phyloP scores from a whole-genome alignment of 1,140 invertebrate species.

The Drosophila athabasca region DNA sequence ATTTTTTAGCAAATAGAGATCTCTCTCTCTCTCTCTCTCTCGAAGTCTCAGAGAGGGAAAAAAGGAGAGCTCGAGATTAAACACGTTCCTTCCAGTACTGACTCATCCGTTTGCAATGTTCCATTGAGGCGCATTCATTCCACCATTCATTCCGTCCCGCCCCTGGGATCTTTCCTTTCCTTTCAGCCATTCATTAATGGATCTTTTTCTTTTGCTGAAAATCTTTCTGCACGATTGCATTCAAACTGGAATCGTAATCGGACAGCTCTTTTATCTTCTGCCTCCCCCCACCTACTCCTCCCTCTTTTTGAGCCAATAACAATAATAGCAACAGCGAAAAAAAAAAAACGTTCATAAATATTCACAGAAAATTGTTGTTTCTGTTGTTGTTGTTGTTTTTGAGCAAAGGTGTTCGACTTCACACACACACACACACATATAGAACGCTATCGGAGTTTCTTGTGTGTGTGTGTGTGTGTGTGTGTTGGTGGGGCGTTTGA shows the following conservation, averaged over 20 bases:
- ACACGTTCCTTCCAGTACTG: constrained; percentile 33
- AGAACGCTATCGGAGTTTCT: constrained; percentile 52
- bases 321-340: constrained; percentile 7
- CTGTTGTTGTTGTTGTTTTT: constrained; percentile 18
- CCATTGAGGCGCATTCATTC: constrained; percentile 31
- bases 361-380: constrained; percentile 27
- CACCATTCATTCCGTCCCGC: not conserved
- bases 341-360: constrained; percentile 41
- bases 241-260: constrained; percentile 28
- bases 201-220: constrained; percentile 30
- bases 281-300: too few relatives aligned
- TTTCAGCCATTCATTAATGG: constrained; percentile 23
- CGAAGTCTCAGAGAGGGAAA: constrained; percentile 7
- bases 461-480: constrained; percentile 20
- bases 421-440: constrained; percentile 37
- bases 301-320: constrained; percentile 17
- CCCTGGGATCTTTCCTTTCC: too few relatives aligned
- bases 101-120: constrained; percentile 33
- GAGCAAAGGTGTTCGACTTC: constrained; percentile 42
- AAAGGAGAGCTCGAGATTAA: constrained; percentile 1
- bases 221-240: constrained; percentile 51
- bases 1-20: too few relatives aligned
- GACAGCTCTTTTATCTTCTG: constrained; percentile 37
- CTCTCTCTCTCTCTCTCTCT: not conserved
- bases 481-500: constrained; percentile 27